phyloP scores from a whole-genome alignment of 2,888 invertebrate species.

The Gastracanthus pulcherrimus region DNA sequence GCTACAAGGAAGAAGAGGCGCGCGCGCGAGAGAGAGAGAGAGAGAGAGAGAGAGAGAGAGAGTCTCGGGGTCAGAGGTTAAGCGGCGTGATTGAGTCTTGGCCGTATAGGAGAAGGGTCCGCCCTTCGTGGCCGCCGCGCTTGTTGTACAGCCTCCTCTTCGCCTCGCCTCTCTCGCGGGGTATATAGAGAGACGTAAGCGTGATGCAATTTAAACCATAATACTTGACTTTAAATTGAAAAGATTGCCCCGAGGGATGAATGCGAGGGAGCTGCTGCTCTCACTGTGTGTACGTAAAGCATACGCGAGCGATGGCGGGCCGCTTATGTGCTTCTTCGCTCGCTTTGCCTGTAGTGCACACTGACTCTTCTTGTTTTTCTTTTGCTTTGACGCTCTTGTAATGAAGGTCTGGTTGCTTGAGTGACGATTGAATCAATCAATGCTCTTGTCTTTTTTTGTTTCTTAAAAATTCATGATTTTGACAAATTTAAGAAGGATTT shows the following conservation, averaged over 20 bases:
- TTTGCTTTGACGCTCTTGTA: background rate
- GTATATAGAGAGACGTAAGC: slow-evolving; percentile 72
- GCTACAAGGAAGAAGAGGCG: background rate
- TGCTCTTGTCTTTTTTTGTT: no score
- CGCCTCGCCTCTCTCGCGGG: slow-evolving; percentile 50
- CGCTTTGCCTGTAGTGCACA: background rate
- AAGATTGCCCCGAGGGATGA: slow-evolving; percentile 76
- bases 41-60: slow-evolving; percentile 34
- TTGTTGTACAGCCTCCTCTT: slow-evolving; percentile 59
- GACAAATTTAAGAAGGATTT: no score
- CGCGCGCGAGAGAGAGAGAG: slow-evolving; percentile 19
- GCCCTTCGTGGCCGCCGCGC: slow-evolving; percentile 65
- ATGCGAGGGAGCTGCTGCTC: slow-evolving; percentile 71
- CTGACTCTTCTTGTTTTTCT: background rate
- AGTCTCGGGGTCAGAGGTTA: slow-evolving; percentile 74
- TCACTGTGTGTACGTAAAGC: background rate
- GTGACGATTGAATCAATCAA: background rate
- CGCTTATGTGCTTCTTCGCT: background rate
- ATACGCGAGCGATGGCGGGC: background rate
- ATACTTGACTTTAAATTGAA: slow-evolving; percentile 78
- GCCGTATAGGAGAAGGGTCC: slow-evolving; percentile 71
- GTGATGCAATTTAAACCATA: slow-evolving; percentile 77
- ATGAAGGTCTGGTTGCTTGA: no score
- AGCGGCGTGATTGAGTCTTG: slow-evolving; percentile 78
- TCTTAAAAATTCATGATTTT: no score